Conservation (phyloP, 2,888 invertebrate genomes). For the Melinaea marsaeus region DNA sequence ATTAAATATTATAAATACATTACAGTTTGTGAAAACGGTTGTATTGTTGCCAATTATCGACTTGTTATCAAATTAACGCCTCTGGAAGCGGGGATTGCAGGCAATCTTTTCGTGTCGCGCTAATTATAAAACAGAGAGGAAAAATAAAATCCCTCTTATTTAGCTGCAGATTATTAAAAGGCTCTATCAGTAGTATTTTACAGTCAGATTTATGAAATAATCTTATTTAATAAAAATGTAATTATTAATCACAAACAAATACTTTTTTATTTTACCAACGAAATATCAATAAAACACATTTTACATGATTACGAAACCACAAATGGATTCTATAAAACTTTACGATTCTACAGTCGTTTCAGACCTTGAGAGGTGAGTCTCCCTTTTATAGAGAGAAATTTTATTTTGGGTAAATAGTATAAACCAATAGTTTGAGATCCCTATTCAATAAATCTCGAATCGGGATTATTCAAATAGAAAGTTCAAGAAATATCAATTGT, state of each 20-base stretch:
- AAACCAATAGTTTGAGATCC: constrained; percentile 19
- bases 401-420: constrained; percentile 42
- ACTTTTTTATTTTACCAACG: too few species aligned
- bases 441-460: constrained; percentile 34
- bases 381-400: constrained; percentile 22
- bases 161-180: too few species aligned
- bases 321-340: constrained; percentile 17
- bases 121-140: constrained; percentile 17
- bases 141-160: constrained; percentile 2
- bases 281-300: too few species aligned
- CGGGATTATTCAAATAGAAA: constrained; percentile 32
- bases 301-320: constrained; percentile 9
- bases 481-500: too few species aligned
- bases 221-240: too few species aligned
- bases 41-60: constrained; percentile 20
- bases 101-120: constrained; percentile 15
- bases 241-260: too few species aligned
- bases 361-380: constrained; percentile 8
- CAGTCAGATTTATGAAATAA: too few species aligned
- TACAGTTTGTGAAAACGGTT: background rate
- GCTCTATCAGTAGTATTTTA: too few species aligned
- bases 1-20: constrained; percentile 15
- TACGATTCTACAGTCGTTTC: constrained; percentile 11
- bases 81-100: constrained; percentile 2
- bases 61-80: constrained; percentile 14